A percentile compares a stretch with the other conserved stretches of the same genome.
These are phyloP conservation scores for Coregonus clupeaformis DNA, from an alignment of 2,113 vertebrate species.

Conservation along the genomic window DNA sequence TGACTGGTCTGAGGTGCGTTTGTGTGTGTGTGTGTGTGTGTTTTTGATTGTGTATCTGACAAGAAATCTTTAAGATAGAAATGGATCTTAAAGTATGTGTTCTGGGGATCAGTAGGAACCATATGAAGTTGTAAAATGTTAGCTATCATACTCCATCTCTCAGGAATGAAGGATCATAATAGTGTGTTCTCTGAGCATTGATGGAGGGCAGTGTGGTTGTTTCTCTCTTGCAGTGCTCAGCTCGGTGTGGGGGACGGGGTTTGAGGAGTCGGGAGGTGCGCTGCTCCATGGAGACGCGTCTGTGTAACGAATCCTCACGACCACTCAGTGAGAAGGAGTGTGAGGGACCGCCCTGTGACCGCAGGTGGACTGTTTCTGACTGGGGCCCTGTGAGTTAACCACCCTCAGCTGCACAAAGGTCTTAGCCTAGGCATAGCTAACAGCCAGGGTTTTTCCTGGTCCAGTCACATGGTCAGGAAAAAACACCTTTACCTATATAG, in stretches of 20 bases:
- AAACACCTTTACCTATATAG: no score
- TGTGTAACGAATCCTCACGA: constrained; percentile 74
- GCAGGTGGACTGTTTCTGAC: constrained; percentile 81
- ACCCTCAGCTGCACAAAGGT: not conserved
- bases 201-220: not conserved
- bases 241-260: constrained; percentile 74
- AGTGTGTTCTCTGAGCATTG: not conserved
- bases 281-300: constrained; percentile 77
- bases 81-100: no score
- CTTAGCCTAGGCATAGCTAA: no score
- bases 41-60: not conserved
- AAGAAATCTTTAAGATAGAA: no score
- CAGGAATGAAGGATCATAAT: not conserved
- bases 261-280: constrained; percentile 79
- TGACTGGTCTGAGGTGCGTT: constrained; percentile 79
- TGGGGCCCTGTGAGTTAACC: constrained; percentile 85
- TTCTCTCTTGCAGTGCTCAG: constrained; percentile 75
- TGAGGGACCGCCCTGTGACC: constrained; percentile 79
- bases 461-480: no score
- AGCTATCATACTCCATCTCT: no score
- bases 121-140: no score
- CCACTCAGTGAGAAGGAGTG: constrained; percentile 75
- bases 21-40: not conserved
- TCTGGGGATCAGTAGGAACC: no score
- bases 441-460: no score